Conservation (phyloP, 2,797 vertebrate species). For the Atherinosoma microstoma region DNA sequence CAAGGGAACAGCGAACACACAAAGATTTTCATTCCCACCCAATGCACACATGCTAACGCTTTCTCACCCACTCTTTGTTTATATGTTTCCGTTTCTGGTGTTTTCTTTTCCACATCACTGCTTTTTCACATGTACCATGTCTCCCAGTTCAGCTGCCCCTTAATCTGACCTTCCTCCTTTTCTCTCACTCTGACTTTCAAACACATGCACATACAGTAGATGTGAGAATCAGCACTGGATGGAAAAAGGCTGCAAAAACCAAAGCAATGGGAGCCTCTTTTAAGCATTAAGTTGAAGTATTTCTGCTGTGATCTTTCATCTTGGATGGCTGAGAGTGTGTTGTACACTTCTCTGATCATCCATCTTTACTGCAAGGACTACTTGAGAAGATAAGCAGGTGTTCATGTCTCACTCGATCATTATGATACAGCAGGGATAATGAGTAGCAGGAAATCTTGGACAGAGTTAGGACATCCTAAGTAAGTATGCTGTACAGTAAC, state of each 20-base stretch:
- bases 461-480: background rate
- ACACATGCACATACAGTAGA: conserved; percentile 28
- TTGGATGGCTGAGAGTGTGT: conserved; percentile 15
- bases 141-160: conserved; percentile 51
- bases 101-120: conserved; percentile 71
- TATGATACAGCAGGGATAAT: conserved; percentile 2
- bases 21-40: background rate
- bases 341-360: background rate
- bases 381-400: conserved; percentile 33
- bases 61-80: conserved; percentile 52
- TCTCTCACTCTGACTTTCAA: conserved; percentile 24
- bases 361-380: conserved; percentile 14
- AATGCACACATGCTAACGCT: conserved; percentile 19
- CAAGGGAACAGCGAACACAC: background rate
- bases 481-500: conserved; percentile 17
- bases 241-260: conserved; percentile 55
- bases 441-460: background rate
- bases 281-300: conserved; percentile 46
- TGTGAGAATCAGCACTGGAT: conserved; percentile 44
- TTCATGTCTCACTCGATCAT: conserved; percentile 4
- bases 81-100: conserved; percentile 61
- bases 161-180: conserved; percentile 30
- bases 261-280: conserved; percentile 40
- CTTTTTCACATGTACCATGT: conserved; percentile 52
- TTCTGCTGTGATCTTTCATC: conserved; percentile 45